Conservation (phyloP, 2,113 vertebrate species). For the Dromaius novaehollandiae region DNA sequence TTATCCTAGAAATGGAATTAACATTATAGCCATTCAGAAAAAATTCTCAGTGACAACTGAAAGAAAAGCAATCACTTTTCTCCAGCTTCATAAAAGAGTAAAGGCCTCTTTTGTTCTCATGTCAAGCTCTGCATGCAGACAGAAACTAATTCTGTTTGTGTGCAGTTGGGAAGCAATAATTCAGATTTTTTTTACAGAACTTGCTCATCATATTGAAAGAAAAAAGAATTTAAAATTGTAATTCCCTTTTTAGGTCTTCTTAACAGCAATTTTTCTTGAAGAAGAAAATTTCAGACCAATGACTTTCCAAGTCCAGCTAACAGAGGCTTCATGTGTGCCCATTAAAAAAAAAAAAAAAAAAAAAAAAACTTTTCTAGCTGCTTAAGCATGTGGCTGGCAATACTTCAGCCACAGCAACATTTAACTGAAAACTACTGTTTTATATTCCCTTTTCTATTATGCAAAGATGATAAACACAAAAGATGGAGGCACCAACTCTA, state of each 20-base stretch:
- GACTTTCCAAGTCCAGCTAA: not conserved
- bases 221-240: not conserved
- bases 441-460: not conserved
- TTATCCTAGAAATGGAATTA: conserved; percentile 29
- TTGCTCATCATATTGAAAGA: not conserved
- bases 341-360: not conserved
- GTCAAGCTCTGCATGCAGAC: not conserved
- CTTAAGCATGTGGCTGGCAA: not conserved
- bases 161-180: not conserved
- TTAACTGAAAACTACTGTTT: not conserved
- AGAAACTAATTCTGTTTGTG: conserved; percentile 19
- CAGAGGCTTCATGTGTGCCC: not conserved
- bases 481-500: not conserved
- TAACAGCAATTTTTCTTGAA: not conserved
- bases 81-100: not conserved
- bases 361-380: not conserved
- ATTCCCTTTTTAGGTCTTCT: not conserved
- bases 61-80: conserved; percentile 34
- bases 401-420: not conserved
- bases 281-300: not conserved
- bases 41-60: not conserved
- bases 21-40: conserved; percentile 19
- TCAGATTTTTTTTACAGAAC: not conserved
- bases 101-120: conserved; percentile 44
- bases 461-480: accelerated